phyloP scores from a whole-genome alignment of 2,113 vertebrate genomes.

The Illadopsis cleaveri region DNA sequence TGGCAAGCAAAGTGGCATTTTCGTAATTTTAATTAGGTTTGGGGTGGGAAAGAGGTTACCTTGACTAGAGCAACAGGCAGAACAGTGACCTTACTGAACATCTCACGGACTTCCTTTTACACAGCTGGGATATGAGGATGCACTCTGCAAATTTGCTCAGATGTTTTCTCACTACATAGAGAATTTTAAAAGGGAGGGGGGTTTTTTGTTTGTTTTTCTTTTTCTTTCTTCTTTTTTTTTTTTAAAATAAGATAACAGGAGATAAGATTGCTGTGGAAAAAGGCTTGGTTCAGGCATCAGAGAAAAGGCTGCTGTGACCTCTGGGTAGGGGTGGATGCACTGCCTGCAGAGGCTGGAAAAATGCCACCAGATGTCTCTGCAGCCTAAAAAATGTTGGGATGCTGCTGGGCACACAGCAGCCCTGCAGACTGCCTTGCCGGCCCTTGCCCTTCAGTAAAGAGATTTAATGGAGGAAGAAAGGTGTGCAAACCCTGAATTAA shows the following conservation, averaged over 20 bases:
- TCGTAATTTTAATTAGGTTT: conserved; percentile 10
- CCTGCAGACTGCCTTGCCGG: background rate
- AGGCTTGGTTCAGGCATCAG: background rate
- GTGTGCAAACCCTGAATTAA: background rate
- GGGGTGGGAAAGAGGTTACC: background rate
- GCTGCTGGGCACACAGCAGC: background rate
- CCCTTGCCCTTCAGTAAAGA: background rate
- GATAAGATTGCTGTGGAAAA: background rate
- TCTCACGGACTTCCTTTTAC: background rate
- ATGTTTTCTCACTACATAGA: background rate
- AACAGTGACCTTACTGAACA: background rate
- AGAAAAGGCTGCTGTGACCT: background rate
- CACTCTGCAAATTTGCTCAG: background rate
- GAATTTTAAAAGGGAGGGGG: background rate
- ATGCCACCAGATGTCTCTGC: conserved; percentile 76
- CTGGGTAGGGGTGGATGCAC: background rate
- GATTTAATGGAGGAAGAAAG: background rate
- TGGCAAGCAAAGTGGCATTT: background rate
- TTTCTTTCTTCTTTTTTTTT: background rate
- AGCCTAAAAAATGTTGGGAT: conserved; percentile 33
- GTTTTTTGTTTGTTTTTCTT: no score
- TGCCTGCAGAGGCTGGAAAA: background rate
- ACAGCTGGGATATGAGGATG: background rate
- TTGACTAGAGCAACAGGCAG: background rate
- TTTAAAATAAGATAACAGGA: background rate